Percentiles rank a stretch among this genome's conserved stretches.
Conservation (phyloP, 2,797 vertebrate genomes). For the Acanthis flammea region DNA sequence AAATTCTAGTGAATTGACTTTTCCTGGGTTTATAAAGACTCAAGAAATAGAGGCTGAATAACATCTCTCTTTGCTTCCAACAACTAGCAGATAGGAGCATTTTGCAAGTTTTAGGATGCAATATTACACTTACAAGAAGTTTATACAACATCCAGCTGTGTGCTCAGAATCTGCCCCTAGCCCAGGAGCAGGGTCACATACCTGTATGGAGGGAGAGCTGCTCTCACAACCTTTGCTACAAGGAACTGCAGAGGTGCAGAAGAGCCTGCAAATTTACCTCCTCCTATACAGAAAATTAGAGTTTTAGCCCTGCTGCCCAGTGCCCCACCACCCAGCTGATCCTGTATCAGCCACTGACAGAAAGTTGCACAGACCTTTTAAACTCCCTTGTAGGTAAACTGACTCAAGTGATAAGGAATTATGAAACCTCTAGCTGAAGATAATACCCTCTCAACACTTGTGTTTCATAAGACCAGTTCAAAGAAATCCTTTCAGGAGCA, state of each 20-base stretch:
- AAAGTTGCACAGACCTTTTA: not conserved
- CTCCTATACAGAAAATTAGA: constrained; percentile 29
- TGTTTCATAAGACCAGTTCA: not conserved
- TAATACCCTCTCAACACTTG: not conserved
- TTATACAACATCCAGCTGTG: not conserved
- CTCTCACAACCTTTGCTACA: not conserved
- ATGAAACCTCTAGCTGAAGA: not conserved
- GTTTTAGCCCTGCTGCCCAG: constrained; percentile 27
- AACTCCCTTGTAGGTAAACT: not conserved
- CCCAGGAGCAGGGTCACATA: not conserved
- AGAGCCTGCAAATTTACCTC: not conserved
- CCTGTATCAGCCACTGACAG: constrained; percentile 8
- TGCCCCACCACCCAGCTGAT: not conserved
- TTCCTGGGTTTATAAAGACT: not conserved
- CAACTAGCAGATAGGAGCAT: not conserved
- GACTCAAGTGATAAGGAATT: not conserved
- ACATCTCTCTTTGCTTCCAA: not conserved
- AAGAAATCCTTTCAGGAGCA: not conserved
- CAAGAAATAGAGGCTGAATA: not conserved
- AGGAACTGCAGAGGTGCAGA: constrained; percentile 6
- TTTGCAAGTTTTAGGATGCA: not conserved
- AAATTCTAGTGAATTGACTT: not conserved
- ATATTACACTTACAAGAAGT: not conserved
- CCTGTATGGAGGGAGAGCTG: not conserved
- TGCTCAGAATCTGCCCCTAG: not conserved